Base-by-base conservation (phyloP, 2,113 vertebrate genomes). In the Carassius gibelio region DNA sequence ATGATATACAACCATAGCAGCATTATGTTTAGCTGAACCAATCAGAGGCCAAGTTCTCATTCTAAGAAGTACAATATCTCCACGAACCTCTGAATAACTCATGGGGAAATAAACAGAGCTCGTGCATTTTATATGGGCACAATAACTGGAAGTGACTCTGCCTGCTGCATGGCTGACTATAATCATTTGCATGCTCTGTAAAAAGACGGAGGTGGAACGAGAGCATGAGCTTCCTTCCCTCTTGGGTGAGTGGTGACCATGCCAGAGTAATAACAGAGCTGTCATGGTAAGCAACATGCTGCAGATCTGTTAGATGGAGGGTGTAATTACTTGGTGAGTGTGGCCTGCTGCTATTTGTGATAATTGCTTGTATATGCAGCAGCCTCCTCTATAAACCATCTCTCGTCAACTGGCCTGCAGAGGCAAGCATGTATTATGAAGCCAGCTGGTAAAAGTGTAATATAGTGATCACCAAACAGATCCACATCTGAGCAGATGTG, bases 261-360 rank as follows among this genome's bases (percentile, higher is more conserved):
- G 45, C 80, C 62, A 81, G 80, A 55, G 45, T 81, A 81, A 81
- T 81, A 66, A 81, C 80, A 81, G 80, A 81, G 80, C 62, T 81
- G 80, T 81, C 80, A 81, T 69, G 80, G 62, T 69, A 81, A 48
- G 64, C 80, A 81, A 81, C 80, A 81, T 69, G 45, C 62, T 69
- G 62, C 23, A 81, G 80, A 81, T 69, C 62, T 69, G 80, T 13
- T 81, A 81, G 80, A 81, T 81, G 80, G 80, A 81, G 80, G 80
- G 80, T 81, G 64, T 81, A 81, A 81, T 81, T 81, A 81, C 79
- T 69, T 50, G 59, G 62, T 34, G 80, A 81, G 26, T 55, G 62
- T 81, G 80, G 80, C 80, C 62, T 81, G 62, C 80, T 69, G 62
- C 80, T 81, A 81, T 81, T 81, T 81, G 64, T 30, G 80, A 81